Evolutionary conservation across 2,113 vertebrate genomes (phyloP), one percentile per base, ranked within the genome.

Genomic region (Pelecanoides urinatrix): DNA sequence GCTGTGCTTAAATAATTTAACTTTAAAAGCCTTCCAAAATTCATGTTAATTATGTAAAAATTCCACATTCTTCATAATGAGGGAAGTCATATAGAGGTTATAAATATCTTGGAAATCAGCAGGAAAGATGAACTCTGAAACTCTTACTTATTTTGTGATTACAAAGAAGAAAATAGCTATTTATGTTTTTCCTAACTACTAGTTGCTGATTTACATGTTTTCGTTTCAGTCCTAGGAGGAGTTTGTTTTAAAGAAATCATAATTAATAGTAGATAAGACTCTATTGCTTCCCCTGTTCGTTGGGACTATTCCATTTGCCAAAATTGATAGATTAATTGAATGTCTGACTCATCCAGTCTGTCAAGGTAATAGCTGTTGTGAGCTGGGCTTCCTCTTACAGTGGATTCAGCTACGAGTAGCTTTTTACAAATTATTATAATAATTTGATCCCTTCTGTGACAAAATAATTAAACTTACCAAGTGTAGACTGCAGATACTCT

Each of bases 361-460:
- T 71, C n/a, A 56, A 27, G 45, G n/a, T 7, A 17, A 10, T 63
- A 87, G 26, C 34, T 91, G 26, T 47, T 82, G 2, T 26, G 56
- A 85, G 26, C 25, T 0, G 0, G 44, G 13, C 49, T 84, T 80
- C 18, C 9, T 68, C 11, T 86, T 73, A 62, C 5, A 30, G 3
- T 65, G 40, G 23, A 38, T 96, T 58, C 22, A 65, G 5, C 29
- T 67, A 50, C 4, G 8, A 45, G 30, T 49, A 65, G 19, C 36
- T 79, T 87, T 86, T 91, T 63, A 40, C 15, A 40, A 50, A 58
- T 25, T 40, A 19, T 26, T 72, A 8, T 25, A 36, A 16, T 34
- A 62, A 47, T 36, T 81, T 34, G 6, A 61, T 84, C 6, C 14
- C 72, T 81, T 58, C 23, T 78, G 4, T 85, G 30, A 68, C 45